These are phyloP conservation scores for Chaenodraco wilsoni DNA, from an alignment of 2,797 vertebrate genomes.

Conservation along the genomic window DNA sequence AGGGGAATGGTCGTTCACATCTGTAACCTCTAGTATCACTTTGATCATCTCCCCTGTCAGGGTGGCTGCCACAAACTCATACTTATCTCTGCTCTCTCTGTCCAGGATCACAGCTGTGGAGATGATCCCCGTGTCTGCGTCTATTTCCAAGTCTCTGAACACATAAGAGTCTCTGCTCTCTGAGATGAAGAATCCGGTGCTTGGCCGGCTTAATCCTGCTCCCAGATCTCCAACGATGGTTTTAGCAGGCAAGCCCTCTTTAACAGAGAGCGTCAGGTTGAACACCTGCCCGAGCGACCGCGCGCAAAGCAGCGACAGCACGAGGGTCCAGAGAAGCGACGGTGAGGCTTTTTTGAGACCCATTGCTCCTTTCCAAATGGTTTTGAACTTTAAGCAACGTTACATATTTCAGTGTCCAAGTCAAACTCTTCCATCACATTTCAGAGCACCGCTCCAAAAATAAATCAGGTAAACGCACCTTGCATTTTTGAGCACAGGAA, in stretches of 20 bases:
- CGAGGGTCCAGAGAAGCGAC: constrained; percentile 41
- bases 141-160: constrained; percentile 90
- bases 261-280: constrained; percentile 87
- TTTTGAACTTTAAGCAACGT: not conserved
- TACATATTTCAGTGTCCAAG: constrained; percentile 38
- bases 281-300: constrained; percentile 81
- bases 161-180: constrained; percentile 91
- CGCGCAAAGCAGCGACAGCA: constrained; percentile 61
- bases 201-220: constrained; percentile 80
- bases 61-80: constrained; percentile 92
- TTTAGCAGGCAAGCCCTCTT: constrained; percentile 89
- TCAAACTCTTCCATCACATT: constrained; percentile 7
- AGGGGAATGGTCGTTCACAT: constrained; percentile 92
- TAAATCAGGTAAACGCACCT: not conserved
- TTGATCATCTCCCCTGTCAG: constrained; percentile 89
- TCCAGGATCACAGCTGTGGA: constrained; percentile 89
- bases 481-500: constrained; percentile 24
- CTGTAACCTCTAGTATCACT: constrained; percentile 87
- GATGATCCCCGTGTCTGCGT: constrained; percentile 90
- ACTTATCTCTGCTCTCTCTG: constrained; percentile 86
- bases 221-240: constrained; percentile 91
- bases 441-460: constrained; percentile 14
- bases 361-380: constrained; percentile 52
- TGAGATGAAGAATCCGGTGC: constrained; percentile 90
- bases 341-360: constrained; percentile 15